Base-by-base conservation (phyloP, 2,888 invertebrate species). In the Sericinus montela region DNA sequence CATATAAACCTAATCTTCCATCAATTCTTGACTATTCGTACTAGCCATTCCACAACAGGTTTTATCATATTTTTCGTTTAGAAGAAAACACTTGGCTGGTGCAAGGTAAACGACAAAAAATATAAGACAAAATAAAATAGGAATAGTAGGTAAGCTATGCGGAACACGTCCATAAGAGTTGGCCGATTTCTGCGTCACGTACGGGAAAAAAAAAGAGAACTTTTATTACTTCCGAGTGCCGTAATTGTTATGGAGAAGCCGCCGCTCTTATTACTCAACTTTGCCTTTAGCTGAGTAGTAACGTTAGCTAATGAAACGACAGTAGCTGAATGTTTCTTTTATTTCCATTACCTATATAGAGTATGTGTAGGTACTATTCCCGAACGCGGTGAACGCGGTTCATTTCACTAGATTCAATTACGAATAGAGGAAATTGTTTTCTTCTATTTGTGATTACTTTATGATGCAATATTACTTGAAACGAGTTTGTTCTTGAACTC, bases 211-310 rank as follows among this genome's bases (percentile, higher is more conserved):
- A 79, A 19, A 78, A 75, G 72, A 81, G 78, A 84, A 84, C 80
- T 81, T 83, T 81, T 83, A 84, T 84, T 82, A 81, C 82, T 79
- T 80, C 80, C 77, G 70, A 74, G 75, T 65, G 59, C 59, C 69
- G 76, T 82, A 83, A 84, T 84, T 84, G 82, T 82, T 82, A 82
- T 79, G 75, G 79, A 80, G 80, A 83, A 74, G 67, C 65, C 65
- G 72, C 70, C 62, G 63, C 66, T 64, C 80, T 78, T 78, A 79
- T 80, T 80, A 78, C 80, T 72, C 69, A 82, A 82, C 71, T 82
- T 79, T 65, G 67, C 68, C 67, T 66, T 65, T 57, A 66, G 58
- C 58, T 64, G 62, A 70, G 69, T 58, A 60, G 58, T 64, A 69
- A 65, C 61, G 63, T 36, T 57, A 57, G 61, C 59, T 69, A 66